A percentile compares a stretch with the other conserved stretches of the same genome.
phyloP scores from a whole-genome alignment of 2,797 vertebrate genomes.

The Acanthornis magna region DNA sequence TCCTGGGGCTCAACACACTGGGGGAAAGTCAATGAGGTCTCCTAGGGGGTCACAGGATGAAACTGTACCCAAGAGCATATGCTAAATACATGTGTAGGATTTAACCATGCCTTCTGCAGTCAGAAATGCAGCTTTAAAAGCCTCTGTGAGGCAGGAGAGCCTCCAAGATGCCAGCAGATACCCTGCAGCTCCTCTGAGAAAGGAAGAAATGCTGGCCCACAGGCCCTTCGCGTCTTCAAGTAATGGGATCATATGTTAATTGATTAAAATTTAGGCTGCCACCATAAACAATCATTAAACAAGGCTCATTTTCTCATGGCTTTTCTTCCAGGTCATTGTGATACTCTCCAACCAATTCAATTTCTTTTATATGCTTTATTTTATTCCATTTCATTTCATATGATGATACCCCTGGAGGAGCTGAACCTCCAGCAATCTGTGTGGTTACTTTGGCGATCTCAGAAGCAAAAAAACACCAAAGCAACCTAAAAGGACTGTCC shows the following conservation, averaged over 20 bases:
- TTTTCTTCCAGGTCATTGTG: not conserved
- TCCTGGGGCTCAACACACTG: not conserved
- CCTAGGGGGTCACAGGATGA: not conserved
- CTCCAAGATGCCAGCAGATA: not conserved
- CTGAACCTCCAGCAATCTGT: not conserved
- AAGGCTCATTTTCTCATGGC: not conserved
- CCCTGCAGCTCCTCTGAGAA: not conserved
- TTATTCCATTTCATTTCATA: not conserved
- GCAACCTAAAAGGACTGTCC: not conserved
- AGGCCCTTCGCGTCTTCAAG: not conserved
- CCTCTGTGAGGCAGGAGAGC: not conserved
- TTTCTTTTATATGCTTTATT: not conserved
- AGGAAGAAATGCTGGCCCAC: not conserved
- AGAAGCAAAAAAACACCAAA: not conserved
- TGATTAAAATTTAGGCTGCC: slow-evolving; percentile 1
- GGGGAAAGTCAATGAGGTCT: slow-evolving; percentile 5
- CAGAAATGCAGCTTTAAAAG: slow-evolving; percentile 5
- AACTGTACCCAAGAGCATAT: not conserved
- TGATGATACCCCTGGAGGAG: not conserved
- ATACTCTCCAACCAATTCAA: not conserved
- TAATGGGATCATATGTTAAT: not conserved
- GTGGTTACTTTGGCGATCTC: not conserved
- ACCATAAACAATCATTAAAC: slow-evolving; percentile 6
- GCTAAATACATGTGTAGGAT: not conserved
- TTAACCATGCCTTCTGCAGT: not conserved